Conservation (phyloP, 2,888 invertebrate genomes). For the Troides oblongomaculatus region DNA sequence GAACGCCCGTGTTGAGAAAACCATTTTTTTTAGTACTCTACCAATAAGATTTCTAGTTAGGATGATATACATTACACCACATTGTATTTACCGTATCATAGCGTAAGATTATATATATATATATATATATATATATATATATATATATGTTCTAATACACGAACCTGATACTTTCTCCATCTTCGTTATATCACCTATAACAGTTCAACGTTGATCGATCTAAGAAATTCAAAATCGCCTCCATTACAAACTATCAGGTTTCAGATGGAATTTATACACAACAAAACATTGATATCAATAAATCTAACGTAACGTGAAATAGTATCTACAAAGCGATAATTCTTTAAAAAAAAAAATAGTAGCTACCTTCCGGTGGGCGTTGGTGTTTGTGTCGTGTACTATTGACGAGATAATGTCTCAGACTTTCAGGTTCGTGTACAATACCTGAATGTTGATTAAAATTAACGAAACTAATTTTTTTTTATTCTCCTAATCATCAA, state of each 20-base stretch:
- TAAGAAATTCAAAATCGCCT: neutral
- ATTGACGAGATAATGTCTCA: conserved; percentile 38
- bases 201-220: too few species aligned
- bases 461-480: neutral
- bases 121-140: too few species aligned
- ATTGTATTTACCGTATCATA: too few species aligned
- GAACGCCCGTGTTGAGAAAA: too few species aligned
- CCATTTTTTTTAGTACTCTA: too few species aligned
- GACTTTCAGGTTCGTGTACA: conserved; percentile 18
- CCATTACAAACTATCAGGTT: neutral
- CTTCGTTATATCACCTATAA: too few species aligned
- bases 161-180: too few species aligned
- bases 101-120: too few species aligned
- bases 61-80: too few species aligned
- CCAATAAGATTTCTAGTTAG: too few species aligned
- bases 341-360: conserved; percentile 13
- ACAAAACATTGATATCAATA: conserved; percentile 13
- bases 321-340: conserved; percentile 18
- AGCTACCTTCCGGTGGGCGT: conserved; percentile 37
- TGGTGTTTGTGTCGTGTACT: conserved; percentile 22
- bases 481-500: too few species aligned
- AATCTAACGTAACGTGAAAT: conserved; percentile 15
- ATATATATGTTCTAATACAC: too few species aligned
- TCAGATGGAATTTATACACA: conserved; percentile 8
- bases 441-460: neutral